Evolutionary conservation across 2,113 vertebrate species (phyloP).

Genomic region (Chaetodon trifascialis): DNA sequence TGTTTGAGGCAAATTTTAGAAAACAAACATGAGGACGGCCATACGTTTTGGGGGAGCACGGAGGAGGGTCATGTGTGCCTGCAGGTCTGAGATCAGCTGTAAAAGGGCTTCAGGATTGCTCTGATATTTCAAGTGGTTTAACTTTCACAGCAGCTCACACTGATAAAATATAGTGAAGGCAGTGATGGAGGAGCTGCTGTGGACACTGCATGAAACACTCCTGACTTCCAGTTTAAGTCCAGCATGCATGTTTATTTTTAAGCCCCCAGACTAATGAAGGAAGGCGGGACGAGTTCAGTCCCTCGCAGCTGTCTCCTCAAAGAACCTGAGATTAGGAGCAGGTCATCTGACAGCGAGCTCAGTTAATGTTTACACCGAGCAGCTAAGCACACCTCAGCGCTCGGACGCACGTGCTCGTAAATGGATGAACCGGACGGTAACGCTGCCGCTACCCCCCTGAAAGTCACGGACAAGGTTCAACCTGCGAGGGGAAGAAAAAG

Average conservation of each 20-base stretch:
- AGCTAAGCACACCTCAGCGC: constrained; percentile 47
- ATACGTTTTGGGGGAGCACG: neutral
- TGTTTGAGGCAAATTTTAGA: constrained; percentile 8
- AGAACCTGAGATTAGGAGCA: constrained; percentile 12
- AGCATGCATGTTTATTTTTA: neutral
- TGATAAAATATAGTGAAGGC: neutral
- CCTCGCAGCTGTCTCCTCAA: constrained; percentile 29
- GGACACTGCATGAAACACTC: neutral
- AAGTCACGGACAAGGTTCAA: constrained; percentile 6
- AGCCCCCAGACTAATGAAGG: too few relatives aligned
- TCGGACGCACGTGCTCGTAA: constrained; percentile 22
- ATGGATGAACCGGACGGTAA: constrained; percentile 26
- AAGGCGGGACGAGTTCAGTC: neutral
- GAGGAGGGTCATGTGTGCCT: neutral
- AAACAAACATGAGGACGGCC: constrained; percentile 23
- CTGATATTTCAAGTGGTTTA: neutral
- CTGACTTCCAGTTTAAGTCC: neutral
- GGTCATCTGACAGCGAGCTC: constrained; percentile 44
- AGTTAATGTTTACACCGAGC: constrained; percentile 70
- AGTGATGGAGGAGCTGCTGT: neutral
- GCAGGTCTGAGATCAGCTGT: neutral
- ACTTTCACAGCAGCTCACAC: too few relatives aligned
- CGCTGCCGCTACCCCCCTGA: neutral
- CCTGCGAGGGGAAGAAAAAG: neutral
- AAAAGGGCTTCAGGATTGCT: neutral